These are phyloP conservation scores for Scortum barcoo DNA, from an alignment of 2,113 vertebrate genomes.

Conservation along the genomic window DNA sequence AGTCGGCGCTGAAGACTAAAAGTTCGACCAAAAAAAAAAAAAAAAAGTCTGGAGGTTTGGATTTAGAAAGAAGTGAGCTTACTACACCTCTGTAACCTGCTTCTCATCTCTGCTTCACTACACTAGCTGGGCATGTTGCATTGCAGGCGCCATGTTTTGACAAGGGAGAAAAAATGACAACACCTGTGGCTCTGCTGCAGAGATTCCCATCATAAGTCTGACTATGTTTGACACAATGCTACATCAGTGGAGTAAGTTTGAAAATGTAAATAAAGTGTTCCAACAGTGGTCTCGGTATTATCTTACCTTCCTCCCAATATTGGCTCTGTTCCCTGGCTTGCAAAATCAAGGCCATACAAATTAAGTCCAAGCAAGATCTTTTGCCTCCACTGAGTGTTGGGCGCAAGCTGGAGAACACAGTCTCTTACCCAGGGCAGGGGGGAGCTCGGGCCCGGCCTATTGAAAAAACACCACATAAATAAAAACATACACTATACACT, in stretches of 20 bases:
- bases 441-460: slow-evolving; percentile 92
- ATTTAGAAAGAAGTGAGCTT: too few species aligned
- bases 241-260: background rate
- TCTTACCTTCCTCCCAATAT: slow-evolving; percentile 89
- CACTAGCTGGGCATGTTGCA: background rate
- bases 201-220: background rate
- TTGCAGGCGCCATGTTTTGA: background rate
- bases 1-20: background rate
- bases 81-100: background rate
- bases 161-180: background rate
- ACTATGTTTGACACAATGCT: background rate
- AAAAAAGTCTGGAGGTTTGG: too few species aligned
- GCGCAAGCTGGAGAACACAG: slow-evolving; percentile 92
- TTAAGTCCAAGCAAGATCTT: slow-evolving; percentile 96
- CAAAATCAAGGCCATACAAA: slow-evolving; percentile 94
- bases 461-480: background rate
- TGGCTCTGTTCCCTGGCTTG: slow-evolving; percentile 87
- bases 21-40: too few species aligned
- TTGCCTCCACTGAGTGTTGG: slow-evolving; percentile 89
- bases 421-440: slow-evolving; percentile 93
- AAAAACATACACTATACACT: background rate
- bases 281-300: background rate
- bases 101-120: background rate
- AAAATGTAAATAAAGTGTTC: background rate
- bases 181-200: background rate